Conservation (phyloP, 1,140 invertebrate species). For the Formica selysi region DNA sequence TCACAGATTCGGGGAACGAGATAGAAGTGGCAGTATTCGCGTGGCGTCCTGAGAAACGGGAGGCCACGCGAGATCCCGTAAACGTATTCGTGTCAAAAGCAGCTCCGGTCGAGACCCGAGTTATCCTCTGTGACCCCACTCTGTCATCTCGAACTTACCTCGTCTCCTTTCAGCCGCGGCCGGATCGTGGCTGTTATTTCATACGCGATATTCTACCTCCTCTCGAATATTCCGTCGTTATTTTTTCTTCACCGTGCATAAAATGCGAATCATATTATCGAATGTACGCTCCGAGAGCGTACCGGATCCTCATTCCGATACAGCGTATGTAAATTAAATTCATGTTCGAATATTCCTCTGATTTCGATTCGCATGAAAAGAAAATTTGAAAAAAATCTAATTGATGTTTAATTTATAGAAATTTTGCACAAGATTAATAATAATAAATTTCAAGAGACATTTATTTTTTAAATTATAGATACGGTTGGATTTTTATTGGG, state of each 20-base stretch:
- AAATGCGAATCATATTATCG: slow-evolving; percentile 62
- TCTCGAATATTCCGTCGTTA: not conserved
- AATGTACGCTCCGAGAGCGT: slow-evolving; percentile 67
- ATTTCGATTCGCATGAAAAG: not conserved
- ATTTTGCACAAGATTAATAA: not conserved
- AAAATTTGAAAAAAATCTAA: no score
- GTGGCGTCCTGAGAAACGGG: slow-evolving; percentile 76
- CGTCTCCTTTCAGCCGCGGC: slow-evolving; percentile 63
- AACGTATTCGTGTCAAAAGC: slow-evolving; percentile 85
- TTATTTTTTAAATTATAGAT: not conserved
- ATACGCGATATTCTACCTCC: slow-evolving; percentile 53
- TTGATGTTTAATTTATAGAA: not conserved
- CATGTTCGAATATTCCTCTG: not conserved
- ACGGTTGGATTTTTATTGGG: not conserved
- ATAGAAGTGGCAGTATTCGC: not conserved
- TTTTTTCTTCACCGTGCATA: slow-evolving; percentile 1
- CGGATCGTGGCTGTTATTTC: slow-evolving; percentile 61
- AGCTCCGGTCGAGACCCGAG: slow-evolving; percentile 83
- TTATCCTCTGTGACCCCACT: slow-evolving; percentile 84
- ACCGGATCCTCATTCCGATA: slow-evolving; percentile 10
- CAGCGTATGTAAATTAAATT: not conserved
- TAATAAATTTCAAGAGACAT: not conserved
- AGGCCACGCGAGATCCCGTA: slow-evolving; percentile 80
- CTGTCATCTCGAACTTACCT: slow-evolving; percentile 84
- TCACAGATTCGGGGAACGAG: not conserved